Percentiles rank a stretch among this genome's conserved stretches.
Conservation (phyloP, 2,797 vertebrate genomes). For the Halcyon smyrnensis region DNA sequence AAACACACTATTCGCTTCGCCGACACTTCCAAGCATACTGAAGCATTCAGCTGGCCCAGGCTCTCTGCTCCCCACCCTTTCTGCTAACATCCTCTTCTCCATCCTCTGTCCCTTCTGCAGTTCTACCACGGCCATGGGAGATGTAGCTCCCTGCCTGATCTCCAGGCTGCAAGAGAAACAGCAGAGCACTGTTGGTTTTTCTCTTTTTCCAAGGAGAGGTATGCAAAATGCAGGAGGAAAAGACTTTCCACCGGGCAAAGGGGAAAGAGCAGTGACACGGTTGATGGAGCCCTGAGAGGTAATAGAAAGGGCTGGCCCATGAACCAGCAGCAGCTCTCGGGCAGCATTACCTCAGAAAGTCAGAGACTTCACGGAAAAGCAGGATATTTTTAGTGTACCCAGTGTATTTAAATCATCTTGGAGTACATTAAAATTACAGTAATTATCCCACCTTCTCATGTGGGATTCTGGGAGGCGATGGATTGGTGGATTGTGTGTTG, state of each 20-base stretch:
- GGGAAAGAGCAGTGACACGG: neutral
- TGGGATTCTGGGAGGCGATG: conserved; percentile 43
- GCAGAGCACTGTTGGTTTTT: neutral
- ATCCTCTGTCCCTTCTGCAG: neutral
- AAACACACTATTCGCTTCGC: conserved; percentile 29
- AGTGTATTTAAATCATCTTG: conserved; percentile 52
- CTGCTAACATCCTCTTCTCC: neutral
- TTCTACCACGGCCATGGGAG: neutral
- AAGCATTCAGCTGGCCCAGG: conserved; percentile 40
- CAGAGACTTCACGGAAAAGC: conserved; percentile 12
- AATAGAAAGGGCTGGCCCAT: neutral
- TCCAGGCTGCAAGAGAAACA: neutral
- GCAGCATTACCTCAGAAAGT: conserved; percentile 57
- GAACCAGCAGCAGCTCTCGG: conserved; percentile 25
- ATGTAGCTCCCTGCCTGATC: neutral
- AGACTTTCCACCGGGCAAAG: neutral
- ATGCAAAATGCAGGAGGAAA: conserved; percentile 6
- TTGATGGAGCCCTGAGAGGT: conserved; percentile 7
- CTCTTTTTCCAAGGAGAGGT: neutral
- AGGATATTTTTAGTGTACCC: conserved; percentile 68
- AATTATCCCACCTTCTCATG: conserved; percentile 72
- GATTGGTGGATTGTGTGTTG: conserved; percentile 2
- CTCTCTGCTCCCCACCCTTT: conserved; percentile 24
- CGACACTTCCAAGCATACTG: conserved; percentile 39
- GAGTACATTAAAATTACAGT: conserved; percentile 69